A percentile compares a stretch with the other conserved stretches of the same genome.
phyloP scores from a whole-genome alignment of 2,797 vertebrate species.

The Myotis pilosus region DNA sequence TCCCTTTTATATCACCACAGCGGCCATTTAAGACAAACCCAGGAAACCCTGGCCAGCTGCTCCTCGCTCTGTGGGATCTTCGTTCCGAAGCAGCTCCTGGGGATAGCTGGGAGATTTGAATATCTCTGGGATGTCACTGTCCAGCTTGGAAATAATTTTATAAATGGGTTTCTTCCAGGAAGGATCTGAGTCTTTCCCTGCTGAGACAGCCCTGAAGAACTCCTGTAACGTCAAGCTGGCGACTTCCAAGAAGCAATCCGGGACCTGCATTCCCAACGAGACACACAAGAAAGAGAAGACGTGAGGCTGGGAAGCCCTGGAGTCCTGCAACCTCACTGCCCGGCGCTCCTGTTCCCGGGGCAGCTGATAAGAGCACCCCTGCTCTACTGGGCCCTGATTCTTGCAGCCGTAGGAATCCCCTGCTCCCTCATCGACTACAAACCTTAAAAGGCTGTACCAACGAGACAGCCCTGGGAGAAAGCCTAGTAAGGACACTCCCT shows the following conservation, averaged over 20 bases:
- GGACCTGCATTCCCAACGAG: slow-evolving; percentile 87
- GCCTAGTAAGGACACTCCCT: neutral
- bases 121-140: slow-evolving; percentile 93
- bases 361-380: neutral
- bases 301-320: slow-evolving; percentile 4
- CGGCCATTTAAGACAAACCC: slow-evolving; percentile 27
- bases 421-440: neutral
- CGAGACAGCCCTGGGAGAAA: neutral
- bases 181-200: slow-evolving; percentile 92
- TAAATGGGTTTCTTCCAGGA: slow-evolving; percentile 99
- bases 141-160: slow-evolving; percentile 98
- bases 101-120: slow-evolving; percentile 92
- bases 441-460: neutral
- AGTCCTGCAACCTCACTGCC: neutral
- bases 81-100: slow-evolving; percentile 81
- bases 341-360: neutral
- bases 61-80: slow-evolving; percentile 36
- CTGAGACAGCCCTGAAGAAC: slow-evolving; percentile 93
- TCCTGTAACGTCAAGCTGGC: slow-evolving; percentile 94
- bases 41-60: neutral
- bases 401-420: neutral
- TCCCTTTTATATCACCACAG: neutral
- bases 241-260: slow-evolving; percentile 94
- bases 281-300: slow-evolving; percentile 54
- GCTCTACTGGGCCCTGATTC: neutral